Evolutionary conservation across 2,113 vertebrate genomes (phyloP), one percentile per base, ranked within the genome.

Genomic region (Tenebrosternarchus preto): DNA sequence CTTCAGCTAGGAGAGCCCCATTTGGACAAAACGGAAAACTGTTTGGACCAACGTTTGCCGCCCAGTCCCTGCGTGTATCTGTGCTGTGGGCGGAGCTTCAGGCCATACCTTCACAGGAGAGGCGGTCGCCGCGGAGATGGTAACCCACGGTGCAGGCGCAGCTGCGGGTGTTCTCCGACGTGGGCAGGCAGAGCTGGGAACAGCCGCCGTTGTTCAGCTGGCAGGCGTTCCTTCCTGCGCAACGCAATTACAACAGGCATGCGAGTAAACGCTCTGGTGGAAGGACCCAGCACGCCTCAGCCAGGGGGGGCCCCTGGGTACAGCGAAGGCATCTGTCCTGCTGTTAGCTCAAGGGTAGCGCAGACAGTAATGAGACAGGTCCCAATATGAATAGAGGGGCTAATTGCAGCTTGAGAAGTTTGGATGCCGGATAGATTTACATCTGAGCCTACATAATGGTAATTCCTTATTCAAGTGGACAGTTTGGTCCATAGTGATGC

Each of bases 71-170:
- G 39, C 6, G 5, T 17, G 2, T 20, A 53, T 16, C 24, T 50
- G 20, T 12, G 36, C 8, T 22, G 22, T 56, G 66, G 29, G 17
- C 7, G 53, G 24, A 22, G 67, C 6, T 24, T 24, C n/a, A 22
- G 2, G 36, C 4, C 72, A 3, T 89, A 98, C 98, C 98, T 92
- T 96, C 95, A 77, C 97, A 99, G 0, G 95, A 95, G 90, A 95
- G 94, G 43, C 95, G 96, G 84, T 99, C 96, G 63, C 92, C 95
- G 0, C 94, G 93, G 43, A 99, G 90, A 82, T 96, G 95, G 89
- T 99, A 99, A 74, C 98, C 98, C 2, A 98, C 92, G 0, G 97
- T 99, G 86, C 97, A 99, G 84, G 95, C 92, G 77, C 98, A 99
- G n/a, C 95, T 97, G 1, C 96, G 94, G 46, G 93, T 96, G 72